Percentiles rank a stretch among this genome's conserved stretches.
phyloP scores from a whole-genome alignment of 64 coral and sea anemone species.

The Cladopsammia gracilis region DNA sequence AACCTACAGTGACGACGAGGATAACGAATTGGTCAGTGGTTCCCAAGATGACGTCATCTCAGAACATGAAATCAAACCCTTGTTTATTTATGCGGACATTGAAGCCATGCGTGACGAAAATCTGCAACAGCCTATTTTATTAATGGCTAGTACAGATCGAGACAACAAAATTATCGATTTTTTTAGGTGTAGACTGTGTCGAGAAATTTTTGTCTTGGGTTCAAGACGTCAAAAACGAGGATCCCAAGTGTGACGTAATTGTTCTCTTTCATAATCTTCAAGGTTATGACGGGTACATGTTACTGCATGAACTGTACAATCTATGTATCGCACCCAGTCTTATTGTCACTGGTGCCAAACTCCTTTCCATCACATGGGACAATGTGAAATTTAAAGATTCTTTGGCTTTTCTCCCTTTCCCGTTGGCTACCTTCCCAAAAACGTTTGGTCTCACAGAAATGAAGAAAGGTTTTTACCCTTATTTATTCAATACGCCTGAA shows the following conservation, averaged over 20 bases:
- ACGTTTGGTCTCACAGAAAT: background rate
- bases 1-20: no score
- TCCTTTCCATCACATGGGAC: background rate
- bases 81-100: no score
- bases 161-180: no score
- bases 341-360: background rate
- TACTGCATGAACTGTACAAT: background rate
- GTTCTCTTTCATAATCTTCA: background rate
- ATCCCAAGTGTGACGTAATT: background rate
- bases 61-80: no score
- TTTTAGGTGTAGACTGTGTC: no score
- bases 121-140: no score
- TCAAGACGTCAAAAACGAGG: no score
- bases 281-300: background rate
- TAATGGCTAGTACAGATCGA: no score
- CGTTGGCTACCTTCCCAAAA: background rate
- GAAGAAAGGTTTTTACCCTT: constrained; percentile 12
- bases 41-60: no score
- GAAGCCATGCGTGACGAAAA: no score
- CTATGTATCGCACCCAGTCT: background rate
- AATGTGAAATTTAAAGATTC: background rate
- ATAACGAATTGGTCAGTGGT: no score
- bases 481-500: background rate
- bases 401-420: background rate
- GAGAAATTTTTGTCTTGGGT: no score